Base-by-base conservation (phyloP, 2,888 invertebrate genomes). In the Gasteruption jaculator region DNA sequence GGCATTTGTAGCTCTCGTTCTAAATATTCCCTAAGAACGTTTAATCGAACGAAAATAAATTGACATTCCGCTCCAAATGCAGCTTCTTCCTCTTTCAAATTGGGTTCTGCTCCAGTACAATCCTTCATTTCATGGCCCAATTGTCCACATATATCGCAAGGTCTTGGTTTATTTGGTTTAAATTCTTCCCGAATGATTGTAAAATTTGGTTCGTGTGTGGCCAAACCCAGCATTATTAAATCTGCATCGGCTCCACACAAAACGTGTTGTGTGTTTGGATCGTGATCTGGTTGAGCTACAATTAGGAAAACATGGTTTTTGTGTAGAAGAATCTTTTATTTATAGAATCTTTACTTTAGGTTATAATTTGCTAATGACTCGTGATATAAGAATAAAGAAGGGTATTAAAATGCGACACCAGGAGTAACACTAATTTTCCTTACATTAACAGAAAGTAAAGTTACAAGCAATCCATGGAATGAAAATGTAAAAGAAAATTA, bases 151-250 rank as follows among this genome's bases (percentile, higher is more conserved):
- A 99, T 81, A 52, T 96, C 95, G 68, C 99, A 99, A 0, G 97
- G 94, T 49, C 83, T 80, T 0, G 94, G 92, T 68, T 95, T 87
- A 70, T 97, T 96, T 0, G 96, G 96, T 60, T 95, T 89, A 73
- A 99, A 99, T 75, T 99, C 99, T 73, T 99, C 99, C 18, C 95
- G 74, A 61, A 97, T 95, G 58, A 99, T 99, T 11, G 97, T 99
- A 71, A 99, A 99, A 76, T 99, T 91, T 1, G 94, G 92, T 73
- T 99, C 99, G 69, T 99, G 99, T 0, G 99, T 99, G 1, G 99
- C 97, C 47, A 99, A 76, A 6, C 97, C 96, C 67, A 97, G 75
- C 96, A 97, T 97, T 61, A 97, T 96, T 41, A 97, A 80, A 76
- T 97, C 96, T 3, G 95, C 95, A 72, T 99, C 99, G 1, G 99